These are phyloP conservation scores for Aurelia aurita DNA, from an alignment of 30 jellyfish, hydroid and myxozoan genomes.

Conservation along the genomic window DNA sequence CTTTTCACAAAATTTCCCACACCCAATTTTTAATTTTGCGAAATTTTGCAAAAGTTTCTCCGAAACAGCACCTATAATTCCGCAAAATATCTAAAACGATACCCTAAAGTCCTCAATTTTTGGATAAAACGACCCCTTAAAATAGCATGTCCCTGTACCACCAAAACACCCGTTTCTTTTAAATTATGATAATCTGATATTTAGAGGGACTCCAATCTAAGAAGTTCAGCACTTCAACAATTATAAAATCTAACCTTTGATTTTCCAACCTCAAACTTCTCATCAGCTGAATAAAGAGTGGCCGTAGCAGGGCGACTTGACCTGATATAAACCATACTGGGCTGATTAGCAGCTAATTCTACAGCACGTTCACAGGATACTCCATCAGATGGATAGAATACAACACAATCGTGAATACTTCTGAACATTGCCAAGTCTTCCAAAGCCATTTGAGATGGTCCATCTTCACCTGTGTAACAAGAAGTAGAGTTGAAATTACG, in stretches of 20 bases:
- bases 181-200: too few relatives aligned
- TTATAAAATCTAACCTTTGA: constrained; percentile 77
- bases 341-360: constrained; percentile 94
- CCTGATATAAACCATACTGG: constrained; percentile 90
- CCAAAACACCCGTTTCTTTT: too few relatives aligned
- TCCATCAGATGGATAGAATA: constrained; percentile 97
- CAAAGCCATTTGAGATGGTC: constrained; percentile 99
- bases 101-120: too few relatives aligned
- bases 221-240: too few relatives aligned
- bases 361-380: constrained; percentile 99
- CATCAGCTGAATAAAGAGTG: constrained; percentile 71
- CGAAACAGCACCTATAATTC: too few relatives aligned
- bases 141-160: too few relatives aligned
- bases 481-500: neutral
- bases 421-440: constrained; percentile 97
- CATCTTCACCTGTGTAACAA: constrained; percentile 91
- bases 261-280: constrained; percentile 86
- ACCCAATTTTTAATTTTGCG: too few relatives aligned
- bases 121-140: too few relatives aligned
- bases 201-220: neutral
- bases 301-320: constrained; percentile 94
- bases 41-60: too few relatives aligned
- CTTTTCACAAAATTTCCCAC: too few relatives aligned
- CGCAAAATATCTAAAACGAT: too few relatives aligned
- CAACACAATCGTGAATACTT: constrained; percentile 88